These are phyloP conservation scores for Corythoichthys intestinalis DNA, from an alignment of 2,113 vertebrate species.

Conservation along the genomic window DNA sequence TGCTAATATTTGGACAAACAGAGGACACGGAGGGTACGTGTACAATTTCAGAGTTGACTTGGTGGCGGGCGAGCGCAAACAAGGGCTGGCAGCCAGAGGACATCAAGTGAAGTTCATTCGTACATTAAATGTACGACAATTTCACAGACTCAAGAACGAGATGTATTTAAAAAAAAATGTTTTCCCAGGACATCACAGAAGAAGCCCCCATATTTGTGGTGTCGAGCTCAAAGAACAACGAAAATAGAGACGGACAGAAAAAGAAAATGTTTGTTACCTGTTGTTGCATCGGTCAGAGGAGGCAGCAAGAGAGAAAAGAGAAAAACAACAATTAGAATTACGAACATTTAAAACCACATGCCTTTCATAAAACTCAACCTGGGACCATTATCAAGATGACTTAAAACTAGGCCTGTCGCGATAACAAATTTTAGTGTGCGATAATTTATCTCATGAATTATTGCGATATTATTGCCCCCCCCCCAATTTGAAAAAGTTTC, in stretches of 20 bases:
- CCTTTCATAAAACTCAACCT: neutral
- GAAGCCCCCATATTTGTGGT: neutral
- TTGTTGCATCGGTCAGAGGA: slow-evolving; percentile 16
- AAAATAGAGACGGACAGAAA: neutral
- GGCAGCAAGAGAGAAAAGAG: slow-evolving; percentile 10
- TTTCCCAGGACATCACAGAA: neutral
- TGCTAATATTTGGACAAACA: slow-evolving; percentile 10
- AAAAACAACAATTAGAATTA: slow-evolving; percentile 6
- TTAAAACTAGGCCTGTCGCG: too few relatives aligned
- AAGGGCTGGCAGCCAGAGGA: slow-evolving; percentile 25
- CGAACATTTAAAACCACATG: neutral
- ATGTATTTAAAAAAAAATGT: neutral
- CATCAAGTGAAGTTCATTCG: slow-evolving; percentile 43
- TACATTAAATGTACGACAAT: slow-evolving; percentile 26
- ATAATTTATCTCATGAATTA: too few relatives aligned
- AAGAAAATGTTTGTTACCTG: slow-evolving; percentile 50
- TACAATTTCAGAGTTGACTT: slow-evolving; percentile 17
- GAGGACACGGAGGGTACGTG: slow-evolving; percentile 10
- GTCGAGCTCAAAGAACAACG: neutral
- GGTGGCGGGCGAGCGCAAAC: slow-evolving; percentile 16
- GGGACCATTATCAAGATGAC: too few relatives aligned
- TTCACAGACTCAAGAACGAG: slow-evolving; percentile 1
- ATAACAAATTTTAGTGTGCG: too few relatives aligned
- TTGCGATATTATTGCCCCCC: too few relatives aligned
- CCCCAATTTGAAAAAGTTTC: too few relatives aligned